phyloP scores from a whole-genome alignment of 2,113 vertebrate species.

The Podarcis cretensis region DNA sequence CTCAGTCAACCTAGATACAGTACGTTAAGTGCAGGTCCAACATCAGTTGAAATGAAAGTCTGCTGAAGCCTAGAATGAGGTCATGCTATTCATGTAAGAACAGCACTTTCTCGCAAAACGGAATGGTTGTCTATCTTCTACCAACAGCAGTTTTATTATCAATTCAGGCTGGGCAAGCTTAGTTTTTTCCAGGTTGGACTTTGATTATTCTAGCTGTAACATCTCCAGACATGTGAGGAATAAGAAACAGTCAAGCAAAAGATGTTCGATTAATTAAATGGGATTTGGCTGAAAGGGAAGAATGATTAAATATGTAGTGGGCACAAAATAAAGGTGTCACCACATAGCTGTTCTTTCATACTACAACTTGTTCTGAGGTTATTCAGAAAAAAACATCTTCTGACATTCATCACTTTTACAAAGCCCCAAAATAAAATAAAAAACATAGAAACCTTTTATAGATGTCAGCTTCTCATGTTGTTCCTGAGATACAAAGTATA shows the following conservation, averaged over 20 bases:
- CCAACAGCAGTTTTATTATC: constrained; percentile 13
- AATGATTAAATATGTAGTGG: constrained; percentile 48
- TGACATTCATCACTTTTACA: constrained; percentile 58
- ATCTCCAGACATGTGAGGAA: background rate
- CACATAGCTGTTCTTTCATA: constrained; percentile 29
- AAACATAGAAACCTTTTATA: constrained; percentile 54
- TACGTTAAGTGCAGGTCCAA: background rate
- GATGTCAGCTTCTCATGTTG: constrained; percentile 57
- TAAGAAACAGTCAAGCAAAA: constrained; percentile 1
- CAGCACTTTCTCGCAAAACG: background rate
- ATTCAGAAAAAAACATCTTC: constrained; percentile 44
- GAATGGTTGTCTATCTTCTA: constrained; percentile 14
- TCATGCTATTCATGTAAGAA: background rate
- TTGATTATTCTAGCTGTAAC: background rate
- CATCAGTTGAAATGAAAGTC: background rate
- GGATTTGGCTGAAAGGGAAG: constrained; percentile 36
- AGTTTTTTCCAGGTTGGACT: background rate
- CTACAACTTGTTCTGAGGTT: constrained; percentile 43
- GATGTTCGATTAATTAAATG: constrained; percentile 41
- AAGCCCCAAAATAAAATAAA: constrained; percentile 25
- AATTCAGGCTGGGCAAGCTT: background rate
- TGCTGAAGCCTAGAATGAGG: background rate
- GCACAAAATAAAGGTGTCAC: constrained; percentile 48
- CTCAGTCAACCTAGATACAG: background rate
- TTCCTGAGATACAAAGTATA: constrained; percentile 64